Evolutionary conservation across 2,888 invertebrate species (phyloP).

Genomic region (Dilophus febrilis): DNA sequence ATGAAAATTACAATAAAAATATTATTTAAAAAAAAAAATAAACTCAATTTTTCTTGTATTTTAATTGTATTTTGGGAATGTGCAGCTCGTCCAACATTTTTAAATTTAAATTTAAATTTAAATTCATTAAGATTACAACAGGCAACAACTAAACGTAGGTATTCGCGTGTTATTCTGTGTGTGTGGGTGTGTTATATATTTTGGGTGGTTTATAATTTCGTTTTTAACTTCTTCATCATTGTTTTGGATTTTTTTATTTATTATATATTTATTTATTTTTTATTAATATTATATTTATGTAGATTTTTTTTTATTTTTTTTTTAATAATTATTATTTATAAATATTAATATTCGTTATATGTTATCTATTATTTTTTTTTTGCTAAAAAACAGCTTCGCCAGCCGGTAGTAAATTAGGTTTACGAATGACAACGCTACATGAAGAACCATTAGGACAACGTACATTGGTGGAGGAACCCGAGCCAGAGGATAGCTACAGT

Average conservation of each 20-base stretch:
- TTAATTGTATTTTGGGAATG: constrained; percentile 21
- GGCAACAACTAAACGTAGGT: constrained; percentile 71
- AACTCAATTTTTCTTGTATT: not conserved
- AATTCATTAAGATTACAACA: constrained; percentile 80
- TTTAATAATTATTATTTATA: no score
- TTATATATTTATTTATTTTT: no score
- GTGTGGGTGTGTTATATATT: no score
- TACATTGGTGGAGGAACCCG: constrained; percentile 28
- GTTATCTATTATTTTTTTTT: not conserved
- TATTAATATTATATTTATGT: constrained; percentile 3
- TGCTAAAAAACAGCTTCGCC: constrained; percentile 47
- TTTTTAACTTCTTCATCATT: no score
- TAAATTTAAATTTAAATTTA: constrained; percentile 91
- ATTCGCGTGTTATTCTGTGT: no score
- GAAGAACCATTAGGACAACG: constrained; percentile 53
- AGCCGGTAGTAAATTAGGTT: constrained; percentile 65
- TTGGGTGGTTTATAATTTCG: no score
- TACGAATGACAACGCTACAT: constrained; percentile 82
- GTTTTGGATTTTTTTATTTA: no score
- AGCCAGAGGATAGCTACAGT: constrained; percentile 28
- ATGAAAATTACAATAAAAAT: not conserved
- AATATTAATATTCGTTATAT: constrained; percentile 1
- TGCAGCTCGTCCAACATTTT: constrained; percentile 96
- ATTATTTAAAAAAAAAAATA: no score
- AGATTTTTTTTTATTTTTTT: not conserved